phyloP scores from a whole-genome alignment of 2,888 invertebrate species.

The Ferdinandea cuprea region DNA sequence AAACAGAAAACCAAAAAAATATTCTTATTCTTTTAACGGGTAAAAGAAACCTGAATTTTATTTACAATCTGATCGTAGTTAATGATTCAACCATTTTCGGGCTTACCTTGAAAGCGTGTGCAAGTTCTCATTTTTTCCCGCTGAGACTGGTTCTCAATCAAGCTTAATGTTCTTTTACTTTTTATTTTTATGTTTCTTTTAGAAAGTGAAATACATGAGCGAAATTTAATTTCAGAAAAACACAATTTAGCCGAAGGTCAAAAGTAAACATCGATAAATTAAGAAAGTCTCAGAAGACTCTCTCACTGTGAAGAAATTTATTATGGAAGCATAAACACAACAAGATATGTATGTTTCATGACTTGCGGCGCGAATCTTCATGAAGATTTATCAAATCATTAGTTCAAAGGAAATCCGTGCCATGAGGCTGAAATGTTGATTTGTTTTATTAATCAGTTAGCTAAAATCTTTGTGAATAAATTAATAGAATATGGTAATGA shows the following conservation, averaged over 20 bases:
- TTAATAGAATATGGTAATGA: slow-evolving; percentile 13
- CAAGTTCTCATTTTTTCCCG: too few species aligned
- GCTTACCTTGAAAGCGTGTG: slow-evolving; percentile 16
- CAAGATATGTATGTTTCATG: too few species aligned
- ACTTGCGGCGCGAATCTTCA: slow-evolving; percentile 1
- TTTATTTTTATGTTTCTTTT: slow-evolving; percentile 11
- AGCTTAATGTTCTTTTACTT: slow-evolving; percentile 10
- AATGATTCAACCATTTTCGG: slow-evolving; percentile 16
- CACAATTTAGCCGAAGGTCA: slow-evolving; percentile 25
- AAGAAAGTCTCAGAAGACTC: slow-evolving; percentile 16
- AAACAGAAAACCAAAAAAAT: not conserved
- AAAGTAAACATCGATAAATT: slow-evolving; percentile 18
- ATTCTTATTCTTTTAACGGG: too few species aligned
- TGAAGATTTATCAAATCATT: not conserved
- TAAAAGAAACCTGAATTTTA: slow-evolving; percentile 17
- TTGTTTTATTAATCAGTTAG: slow-evolving; percentile 11
- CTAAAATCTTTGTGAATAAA: slow-evolving; percentile 4
- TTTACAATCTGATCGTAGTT: slow-evolving; percentile 34
- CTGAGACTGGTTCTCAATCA: slow-evolving; percentile 25
- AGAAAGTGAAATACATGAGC: slow-evolving; percentile 36
- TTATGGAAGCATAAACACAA: not conserved
- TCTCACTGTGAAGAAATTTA: not conserved
- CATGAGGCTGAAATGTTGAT: not conserved
- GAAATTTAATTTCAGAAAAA: slow-evolving; percentile 15
- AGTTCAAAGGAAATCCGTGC: not conserved